phyloP scores from a whole-genome alignment of 2,797 vertebrate genomes.

The Neoniphon sammara region DNA sequence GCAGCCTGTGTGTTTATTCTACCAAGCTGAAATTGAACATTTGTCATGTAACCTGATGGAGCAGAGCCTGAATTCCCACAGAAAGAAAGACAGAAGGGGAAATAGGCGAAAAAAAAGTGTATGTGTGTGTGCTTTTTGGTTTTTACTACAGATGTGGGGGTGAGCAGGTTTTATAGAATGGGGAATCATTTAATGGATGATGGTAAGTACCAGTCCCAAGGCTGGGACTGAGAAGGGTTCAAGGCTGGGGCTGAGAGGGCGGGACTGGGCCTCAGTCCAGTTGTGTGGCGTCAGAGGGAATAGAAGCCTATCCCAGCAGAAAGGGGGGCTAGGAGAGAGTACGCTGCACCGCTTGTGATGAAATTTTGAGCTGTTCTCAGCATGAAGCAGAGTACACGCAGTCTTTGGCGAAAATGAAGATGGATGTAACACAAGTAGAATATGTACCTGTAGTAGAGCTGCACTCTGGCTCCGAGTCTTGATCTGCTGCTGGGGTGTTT shows the following conservation, averaged over 20 bases:
- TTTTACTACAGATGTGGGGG: constrained; percentile 79
- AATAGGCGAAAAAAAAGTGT: constrained; percentile 54
- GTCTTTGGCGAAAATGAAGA: constrained; percentile 6
- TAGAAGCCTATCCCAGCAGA: constrained; percentile 59
- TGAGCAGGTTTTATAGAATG: constrained; percentile 77
- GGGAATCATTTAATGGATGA: constrained; percentile 81
- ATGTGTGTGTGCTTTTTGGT: constrained; percentile 34
- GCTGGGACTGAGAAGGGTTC: constrained; percentile 69
- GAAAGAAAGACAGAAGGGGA: constrained; percentile 67
- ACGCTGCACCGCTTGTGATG: constrained; percentile 43
- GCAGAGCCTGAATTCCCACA: constrained; percentile 71
- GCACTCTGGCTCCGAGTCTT: constrained; percentile 1
- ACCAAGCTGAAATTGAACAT: constrained; percentile 75
- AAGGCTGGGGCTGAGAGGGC: constrained; percentile 68
- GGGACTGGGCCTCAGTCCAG: constrained; percentile 73
- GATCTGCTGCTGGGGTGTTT: constrained; percentile 1
- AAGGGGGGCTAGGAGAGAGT: constrained; percentile 21
- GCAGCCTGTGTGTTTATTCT: constrained; percentile 79
- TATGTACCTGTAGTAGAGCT: constrained; percentile 58
- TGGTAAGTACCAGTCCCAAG: constrained; percentile 78
- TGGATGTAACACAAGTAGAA: constrained; percentile 9
- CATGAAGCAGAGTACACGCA: constrained; percentile 11
- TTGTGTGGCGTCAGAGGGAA: constrained; percentile 78
- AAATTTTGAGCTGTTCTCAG: constrained; percentile 52
- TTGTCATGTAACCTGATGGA: constrained; percentile 79